Conservation (phyloP, 2,888 invertebrate genomes). For the Argyra leucocephala region DNA sequence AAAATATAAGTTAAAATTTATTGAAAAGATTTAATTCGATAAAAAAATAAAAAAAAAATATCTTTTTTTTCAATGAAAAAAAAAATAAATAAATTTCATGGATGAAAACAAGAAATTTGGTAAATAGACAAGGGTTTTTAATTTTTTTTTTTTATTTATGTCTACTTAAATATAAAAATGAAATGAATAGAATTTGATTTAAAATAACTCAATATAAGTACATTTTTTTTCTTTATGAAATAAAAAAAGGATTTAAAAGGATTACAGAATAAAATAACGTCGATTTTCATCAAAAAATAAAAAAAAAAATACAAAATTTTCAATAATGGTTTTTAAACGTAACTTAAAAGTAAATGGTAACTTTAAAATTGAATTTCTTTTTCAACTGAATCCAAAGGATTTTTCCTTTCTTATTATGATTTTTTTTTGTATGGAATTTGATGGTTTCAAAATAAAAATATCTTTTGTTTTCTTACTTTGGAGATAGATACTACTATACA, state of each 20-base stretch:
- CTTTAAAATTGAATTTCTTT: too few relatives aligned
- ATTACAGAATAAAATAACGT: too few relatives aligned
- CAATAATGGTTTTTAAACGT: too few relatives aligned
- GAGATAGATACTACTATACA: too few relatives aligned
- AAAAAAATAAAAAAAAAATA: not conserved
- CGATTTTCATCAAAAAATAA: too few relatives aligned
- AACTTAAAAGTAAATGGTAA: too few relatives aligned
- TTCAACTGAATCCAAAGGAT: too few relatives aligned
- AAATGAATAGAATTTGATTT: not conserved
- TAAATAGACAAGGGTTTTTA: not conserved
- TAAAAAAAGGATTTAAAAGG: not conserved
- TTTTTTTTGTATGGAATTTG: too few relatives aligned
- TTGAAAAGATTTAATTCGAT: not conserved
- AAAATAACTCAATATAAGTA: not conserved
- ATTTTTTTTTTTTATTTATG: not conserved
- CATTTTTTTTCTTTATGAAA: not conserved
- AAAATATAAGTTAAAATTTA: not conserved
- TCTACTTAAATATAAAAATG: not conserved
- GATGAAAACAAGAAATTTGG: not conserved
- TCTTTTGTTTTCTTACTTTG: too few relatives aligned
- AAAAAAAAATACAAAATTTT: too few relatives aligned
- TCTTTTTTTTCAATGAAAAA: not conserved
- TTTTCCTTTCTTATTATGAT: too few relatives aligned
- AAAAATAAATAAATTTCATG: not conserved
- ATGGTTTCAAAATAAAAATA: too few relatives aligned